A percentile compares a stretch with the other conserved stretches of the same genome.
Evolutionary conservation across 1,140 invertebrate genomes (phyloP).

Genomic region (Achatina immaculata): DNA sequence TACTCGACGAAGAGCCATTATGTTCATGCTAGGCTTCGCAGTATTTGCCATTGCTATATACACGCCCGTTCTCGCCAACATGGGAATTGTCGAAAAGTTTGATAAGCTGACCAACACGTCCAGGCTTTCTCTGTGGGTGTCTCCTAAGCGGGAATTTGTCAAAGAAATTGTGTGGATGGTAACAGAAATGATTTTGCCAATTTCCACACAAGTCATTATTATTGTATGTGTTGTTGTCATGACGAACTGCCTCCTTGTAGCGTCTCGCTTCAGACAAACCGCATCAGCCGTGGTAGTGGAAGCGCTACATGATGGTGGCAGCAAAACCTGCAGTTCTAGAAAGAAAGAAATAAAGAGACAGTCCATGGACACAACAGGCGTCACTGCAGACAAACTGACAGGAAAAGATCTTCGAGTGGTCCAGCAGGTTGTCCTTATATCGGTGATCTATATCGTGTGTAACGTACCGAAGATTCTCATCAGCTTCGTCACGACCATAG

Average conservation of each 20-base stretch:
- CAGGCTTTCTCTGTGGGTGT: not conserved
- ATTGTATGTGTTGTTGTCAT: constrained; percentile 19
- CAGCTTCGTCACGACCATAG: not conserved
- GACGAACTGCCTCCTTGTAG: not conserved
- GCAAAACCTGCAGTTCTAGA: not conserved
- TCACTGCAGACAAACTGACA: not conserved
- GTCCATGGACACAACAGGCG: not conserved
- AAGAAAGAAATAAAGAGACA: not conserved
- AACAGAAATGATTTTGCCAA: not conserved
- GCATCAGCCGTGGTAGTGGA: not conserved
- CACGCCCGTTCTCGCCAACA: not conserved
- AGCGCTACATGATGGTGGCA: not conserved
- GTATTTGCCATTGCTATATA: not conserved
- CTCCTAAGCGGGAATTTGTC: not conserved
- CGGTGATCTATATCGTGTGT: no score
- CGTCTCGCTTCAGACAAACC: not conserved
- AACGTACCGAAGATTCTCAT: no score
- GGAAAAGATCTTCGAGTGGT: no score
- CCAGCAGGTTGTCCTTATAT: no score
- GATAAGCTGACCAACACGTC: not conserved
- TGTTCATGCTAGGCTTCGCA: not conserved
- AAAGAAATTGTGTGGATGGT: not conserved
- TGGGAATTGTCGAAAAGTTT: not conserved
- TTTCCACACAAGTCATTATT: constrained; percentile 9
- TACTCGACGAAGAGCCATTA: not conserved